Percentiles rank a stretch among this genome's conserved stretches.
Evolutionary conservation across 2,888 invertebrate species (phyloP).

Genomic region (Idaea straminata): DNA sequence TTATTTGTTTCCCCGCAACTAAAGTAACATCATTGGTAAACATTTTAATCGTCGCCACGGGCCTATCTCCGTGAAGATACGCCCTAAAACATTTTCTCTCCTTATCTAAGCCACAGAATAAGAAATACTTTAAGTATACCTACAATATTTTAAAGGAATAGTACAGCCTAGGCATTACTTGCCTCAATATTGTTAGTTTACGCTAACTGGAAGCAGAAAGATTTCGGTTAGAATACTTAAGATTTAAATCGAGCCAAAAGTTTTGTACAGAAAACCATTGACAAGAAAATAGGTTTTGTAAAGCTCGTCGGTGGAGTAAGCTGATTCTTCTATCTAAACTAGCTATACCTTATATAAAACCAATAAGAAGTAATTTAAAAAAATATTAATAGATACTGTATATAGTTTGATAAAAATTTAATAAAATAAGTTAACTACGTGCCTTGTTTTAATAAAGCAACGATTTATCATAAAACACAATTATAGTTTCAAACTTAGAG

Average conservation of each 20-base stretch:
- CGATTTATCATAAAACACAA: constrained; percentile 17
- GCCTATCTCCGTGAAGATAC: neutral
- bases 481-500: constrained; percentile 22
- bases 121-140: neutral
- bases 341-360: too few relatives aligned
- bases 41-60: too few relatives aligned
- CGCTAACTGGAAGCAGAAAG: neutral
- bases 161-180: neutral
- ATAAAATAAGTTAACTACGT: constrained; percentile 6
- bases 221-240: neutral
- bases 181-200: neutral
- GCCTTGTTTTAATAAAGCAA: constrained; percentile 5
- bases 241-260: neutral
- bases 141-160: neutral
- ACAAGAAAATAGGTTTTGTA: neutral
- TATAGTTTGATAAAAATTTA: neutral
- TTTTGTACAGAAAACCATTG: neutral
- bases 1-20: neutral
- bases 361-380: too few relatives aligned
- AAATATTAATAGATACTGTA: neutral
- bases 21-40: neutral
- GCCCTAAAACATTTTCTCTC: neutral
- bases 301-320: too few relatives aligned
- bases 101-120: neutral
- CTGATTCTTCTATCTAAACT: too few relatives aligned